Conservation (phyloP, 2,113 vertebrate genomes). For the Chaetorhynchus papuensis region DNA sequence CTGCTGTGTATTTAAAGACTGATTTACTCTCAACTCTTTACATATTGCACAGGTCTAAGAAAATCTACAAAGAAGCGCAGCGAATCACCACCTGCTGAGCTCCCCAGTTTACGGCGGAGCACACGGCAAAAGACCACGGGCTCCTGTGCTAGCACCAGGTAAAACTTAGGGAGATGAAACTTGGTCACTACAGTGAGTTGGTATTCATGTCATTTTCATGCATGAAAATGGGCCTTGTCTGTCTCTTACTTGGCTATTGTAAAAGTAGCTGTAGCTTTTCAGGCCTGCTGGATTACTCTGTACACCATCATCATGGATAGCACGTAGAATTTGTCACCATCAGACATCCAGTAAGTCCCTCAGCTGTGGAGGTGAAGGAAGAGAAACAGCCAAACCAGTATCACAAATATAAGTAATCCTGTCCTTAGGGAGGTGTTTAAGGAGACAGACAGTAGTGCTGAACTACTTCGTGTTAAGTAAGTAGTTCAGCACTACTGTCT, state of each 20-base stretch:
- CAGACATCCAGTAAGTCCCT: not conserved
- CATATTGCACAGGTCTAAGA: conserved; percentile 81
- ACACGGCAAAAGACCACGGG: conserved; percentile 99
- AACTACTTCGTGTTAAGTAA: not conserved
- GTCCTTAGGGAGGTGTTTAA: not conserved
- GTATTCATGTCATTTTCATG: not conserved
- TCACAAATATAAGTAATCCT: not conserved
- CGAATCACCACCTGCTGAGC: conserved; percentile 99
- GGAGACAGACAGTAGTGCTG: not conserved
- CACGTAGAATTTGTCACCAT: not conserved
- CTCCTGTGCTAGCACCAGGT: conserved; percentile 99
- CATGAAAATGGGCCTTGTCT: not conserved
- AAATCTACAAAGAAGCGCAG: conserved; percentile 99
- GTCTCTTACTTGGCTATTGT: not conserved
- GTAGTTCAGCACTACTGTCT: not conserved
- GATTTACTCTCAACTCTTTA: not conserved
- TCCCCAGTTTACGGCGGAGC: conserved; percentile 99
- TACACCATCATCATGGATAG: not conserved
- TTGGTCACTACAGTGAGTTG: not conserved
- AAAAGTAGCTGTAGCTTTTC: not conserved
- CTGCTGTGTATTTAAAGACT: not conserved
- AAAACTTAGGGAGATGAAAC: not conserved
- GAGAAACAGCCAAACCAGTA: not conserved
- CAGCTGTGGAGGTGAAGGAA: not conserved
- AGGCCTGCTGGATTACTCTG: not conserved